Evolutionary conservation across 2,797 vertebrate genomes (phyloP).

Genomic region (Gila robusta): DNA sequence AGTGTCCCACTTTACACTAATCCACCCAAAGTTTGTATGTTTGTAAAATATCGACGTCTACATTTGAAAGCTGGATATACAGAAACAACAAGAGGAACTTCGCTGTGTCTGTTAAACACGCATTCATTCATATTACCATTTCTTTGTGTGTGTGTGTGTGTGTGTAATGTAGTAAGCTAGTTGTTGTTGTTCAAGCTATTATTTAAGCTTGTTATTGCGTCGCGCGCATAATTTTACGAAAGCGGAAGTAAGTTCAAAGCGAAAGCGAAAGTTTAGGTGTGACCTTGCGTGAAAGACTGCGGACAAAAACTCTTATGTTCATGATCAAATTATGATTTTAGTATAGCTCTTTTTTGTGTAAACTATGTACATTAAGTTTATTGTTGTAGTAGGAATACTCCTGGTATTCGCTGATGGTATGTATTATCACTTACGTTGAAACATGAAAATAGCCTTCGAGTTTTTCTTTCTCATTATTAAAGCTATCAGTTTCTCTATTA

Average conservation of each 20-base stretch:
- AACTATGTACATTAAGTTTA: not conserved
- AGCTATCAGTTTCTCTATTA: not conserved
- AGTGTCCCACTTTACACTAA: too few species aligned
- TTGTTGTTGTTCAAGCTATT: too few species aligned
- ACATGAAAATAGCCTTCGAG: not conserved
- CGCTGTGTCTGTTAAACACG: too few species aligned
- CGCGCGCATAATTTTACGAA: not conserved
- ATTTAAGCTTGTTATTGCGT: not conserved
- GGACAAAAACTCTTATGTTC: not conserved
- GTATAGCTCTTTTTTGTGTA: not conserved
- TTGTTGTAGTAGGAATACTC: not conserved
- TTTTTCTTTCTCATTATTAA: not conserved
- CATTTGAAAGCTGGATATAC: too few species aligned
- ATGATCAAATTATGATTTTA: not conserved
- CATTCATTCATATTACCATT: too few species aligned
- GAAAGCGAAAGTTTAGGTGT: not conserved
- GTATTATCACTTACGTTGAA: not conserved
- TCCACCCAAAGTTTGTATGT: too few species aligned
- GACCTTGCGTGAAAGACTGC: not conserved
- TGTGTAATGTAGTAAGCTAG: too few species aligned
- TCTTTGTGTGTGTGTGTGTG: too few species aligned
- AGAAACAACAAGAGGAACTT: too few species aligned
- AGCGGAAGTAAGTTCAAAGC: not conserved
- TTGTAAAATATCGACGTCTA: too few species aligned
- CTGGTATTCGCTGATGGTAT: not conserved